Base-by-base conservation (phyloP, 2,113 vertebrate species). In the Ceyx margarethae region DNA sequence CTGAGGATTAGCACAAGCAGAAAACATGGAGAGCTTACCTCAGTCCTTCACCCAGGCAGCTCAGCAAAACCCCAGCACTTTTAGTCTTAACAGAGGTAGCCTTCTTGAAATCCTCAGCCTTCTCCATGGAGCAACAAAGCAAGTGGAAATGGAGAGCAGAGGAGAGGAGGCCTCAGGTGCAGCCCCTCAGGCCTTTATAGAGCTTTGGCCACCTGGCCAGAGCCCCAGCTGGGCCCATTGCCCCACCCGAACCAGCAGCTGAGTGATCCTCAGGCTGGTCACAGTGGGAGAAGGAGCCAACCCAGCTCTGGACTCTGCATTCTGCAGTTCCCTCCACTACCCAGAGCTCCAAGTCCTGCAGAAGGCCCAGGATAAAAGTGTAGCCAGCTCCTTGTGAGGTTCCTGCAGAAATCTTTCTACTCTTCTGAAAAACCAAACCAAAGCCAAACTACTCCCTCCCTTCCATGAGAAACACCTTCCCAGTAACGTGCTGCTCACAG, bases 131-230 rank as follows among this genome's bases (percentile, higher is more conserved):
- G 10, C 8, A 0, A 35, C 1, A 1, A 53, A 21, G 33, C 75
- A 10, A 6, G 15, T 58, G 54, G 42, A 54, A 76, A 22, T 37
- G 28, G 40, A 57, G 42, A 33, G 11, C 35, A 56, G 13, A 22
- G 40, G 14, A 66, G 1, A 2, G 13, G 20, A 87, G 0, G 1
- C 23, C 23, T 13, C 48, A 50, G 21, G 11, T 22, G 21, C 50
- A 25, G 50, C 48, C 50, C 23, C 50, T 51, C 50, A 51, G 51
- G 29, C 31, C 50, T 94, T 93, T 85, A 82, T 54, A 61, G 80
- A 66, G 62, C 50, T 62, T 93, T 92, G 85, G 81, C 89, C 95
- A 90, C 81, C 86, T 92, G 84, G 76, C 81, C 69, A 76, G 89
- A 76, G 64, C 75, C 71, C 81, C 90, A 95, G 84, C 60, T 84